Evolutionary conservation across 2,113 vertebrate species (phyloP).

Genomic region (Desmodus rotundus): DNA sequence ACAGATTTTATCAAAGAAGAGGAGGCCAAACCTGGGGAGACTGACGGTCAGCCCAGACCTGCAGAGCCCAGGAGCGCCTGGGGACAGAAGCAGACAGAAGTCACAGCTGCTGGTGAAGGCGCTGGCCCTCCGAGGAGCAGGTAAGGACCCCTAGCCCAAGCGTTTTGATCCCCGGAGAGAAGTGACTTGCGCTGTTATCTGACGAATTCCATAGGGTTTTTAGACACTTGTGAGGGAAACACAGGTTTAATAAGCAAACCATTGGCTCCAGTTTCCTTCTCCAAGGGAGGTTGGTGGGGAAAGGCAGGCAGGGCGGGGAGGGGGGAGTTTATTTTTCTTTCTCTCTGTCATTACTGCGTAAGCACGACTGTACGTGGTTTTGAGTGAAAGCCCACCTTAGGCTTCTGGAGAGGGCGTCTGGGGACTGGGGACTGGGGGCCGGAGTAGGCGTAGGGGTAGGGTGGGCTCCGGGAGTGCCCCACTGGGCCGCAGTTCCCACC

Average conservation of each 20-base stretch:
- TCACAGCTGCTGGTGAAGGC: not conserved
- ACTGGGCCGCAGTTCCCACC: not conserved
- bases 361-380: not conserved
- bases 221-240: not conserved
- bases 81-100: conserved; percentile 54
- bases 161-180: not conserved
- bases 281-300: not conserved
- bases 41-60: conserved; percentile 61
- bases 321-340: not conserved
- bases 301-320: not conserved
- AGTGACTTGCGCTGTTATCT: not conserved
- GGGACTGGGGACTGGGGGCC: too few relatives aligned
- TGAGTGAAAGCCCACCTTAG: not conserved
- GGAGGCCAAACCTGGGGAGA: conserved; percentile 65
- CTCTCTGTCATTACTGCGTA: not conserved
- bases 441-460: accelerated
- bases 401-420: not conserved
- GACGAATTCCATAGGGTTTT: not conserved
- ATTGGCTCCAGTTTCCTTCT: not conserved
- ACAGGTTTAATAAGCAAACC: not conserved
- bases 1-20: conserved; percentile 69
- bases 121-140: not conserved
- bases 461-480: not conserved
- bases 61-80: not conserved
- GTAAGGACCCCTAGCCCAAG: not conserved